A percentile compares a stretch with the other conserved stretches of the same genome.
These are phyloP conservation scores for Ondatra zibethicus DNA, from an alignment of 2,113 vertebrate genomes.

Conservation along the genomic window DNA sequence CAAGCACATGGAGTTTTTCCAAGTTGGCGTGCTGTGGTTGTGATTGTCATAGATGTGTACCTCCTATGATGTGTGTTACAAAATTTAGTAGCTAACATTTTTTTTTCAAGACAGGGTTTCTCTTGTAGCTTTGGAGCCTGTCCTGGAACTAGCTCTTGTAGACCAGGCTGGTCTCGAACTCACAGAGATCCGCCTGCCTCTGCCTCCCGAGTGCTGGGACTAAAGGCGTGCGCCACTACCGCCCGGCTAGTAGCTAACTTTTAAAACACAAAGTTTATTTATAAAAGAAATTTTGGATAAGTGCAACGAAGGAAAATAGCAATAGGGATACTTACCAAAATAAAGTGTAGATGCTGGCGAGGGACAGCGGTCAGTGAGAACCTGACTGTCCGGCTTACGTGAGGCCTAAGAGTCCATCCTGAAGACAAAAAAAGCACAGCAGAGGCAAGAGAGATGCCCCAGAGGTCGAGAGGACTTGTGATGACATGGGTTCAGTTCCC, in stretches of 20 bases:
- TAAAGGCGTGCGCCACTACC: no score
- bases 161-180: no score
- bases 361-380: background rate
- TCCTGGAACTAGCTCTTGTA: no score
- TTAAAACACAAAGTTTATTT: conserved; percentile 9
- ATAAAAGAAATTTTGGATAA: background rate
- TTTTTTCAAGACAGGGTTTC: no score
- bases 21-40: no score
- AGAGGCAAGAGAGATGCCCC: background rate
- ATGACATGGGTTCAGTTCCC: background rate
- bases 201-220: no score
- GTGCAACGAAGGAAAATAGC: background rate
- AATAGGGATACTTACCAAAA: background rate
- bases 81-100: background rate
- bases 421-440: background rate
- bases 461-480: background rate
- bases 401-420: background rate
- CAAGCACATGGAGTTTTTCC: background rate
- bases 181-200: no score
- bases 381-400: no score
- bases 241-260: background rate
- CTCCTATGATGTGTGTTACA: background rate
- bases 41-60: background rate
- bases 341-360: background rate
- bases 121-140: no score